These are phyloP conservation scores for Cephus runcator DNA, from an alignment of 2,888 invertebrate genomes.

Conservation along the genomic window DNA sequence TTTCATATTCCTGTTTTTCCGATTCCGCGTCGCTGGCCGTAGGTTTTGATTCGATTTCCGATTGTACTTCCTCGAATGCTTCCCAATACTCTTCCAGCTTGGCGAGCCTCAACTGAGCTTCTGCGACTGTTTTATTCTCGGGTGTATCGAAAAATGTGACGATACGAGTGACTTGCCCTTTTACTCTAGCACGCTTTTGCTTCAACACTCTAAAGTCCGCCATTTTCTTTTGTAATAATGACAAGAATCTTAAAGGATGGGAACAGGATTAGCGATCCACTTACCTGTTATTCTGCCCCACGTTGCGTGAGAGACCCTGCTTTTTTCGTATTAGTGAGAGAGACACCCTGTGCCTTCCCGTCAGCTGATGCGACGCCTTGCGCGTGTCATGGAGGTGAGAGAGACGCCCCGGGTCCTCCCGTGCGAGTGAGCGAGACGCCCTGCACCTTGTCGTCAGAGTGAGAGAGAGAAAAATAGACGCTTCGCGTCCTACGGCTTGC, in stretches of 20 bases:
- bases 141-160: conserved; percentile 3
- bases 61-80: conserved; percentile 15
- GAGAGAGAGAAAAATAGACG: conserved; percentile 13
- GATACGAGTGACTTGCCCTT: conserved; percentile 12
- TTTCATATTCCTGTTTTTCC: conserved; percentile 7
- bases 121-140: conserved; percentile 3
- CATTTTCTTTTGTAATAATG: conserved; percentile 12
- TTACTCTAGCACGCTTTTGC: conserved; percentile 7
- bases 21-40: conserved; percentile 4
- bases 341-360: too few species aligned
- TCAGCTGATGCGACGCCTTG: too few species aligned
- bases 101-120: conserved; percentile 5
- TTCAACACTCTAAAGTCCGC: conserved; percentile 8
- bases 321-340: too few species aligned
- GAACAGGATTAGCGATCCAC: conserved; percentile 15
- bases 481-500: conserved; percentile 11
- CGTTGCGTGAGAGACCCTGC: background rate
- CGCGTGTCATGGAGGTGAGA: background rate
- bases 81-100: conserved; percentile 12
- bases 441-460: background rate
- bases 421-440: background rate
- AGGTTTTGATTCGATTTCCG: background rate
- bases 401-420: background rate
- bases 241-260: conserved; percentile 1
- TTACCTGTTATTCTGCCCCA: conserved; percentile 7